A percentile compares a stretch with the other conserved stretches of the same genome.
phyloP scores from a whole-genome alignment of 2,113 vertebrate species.

The Ictalurus punctatus region DNA sequence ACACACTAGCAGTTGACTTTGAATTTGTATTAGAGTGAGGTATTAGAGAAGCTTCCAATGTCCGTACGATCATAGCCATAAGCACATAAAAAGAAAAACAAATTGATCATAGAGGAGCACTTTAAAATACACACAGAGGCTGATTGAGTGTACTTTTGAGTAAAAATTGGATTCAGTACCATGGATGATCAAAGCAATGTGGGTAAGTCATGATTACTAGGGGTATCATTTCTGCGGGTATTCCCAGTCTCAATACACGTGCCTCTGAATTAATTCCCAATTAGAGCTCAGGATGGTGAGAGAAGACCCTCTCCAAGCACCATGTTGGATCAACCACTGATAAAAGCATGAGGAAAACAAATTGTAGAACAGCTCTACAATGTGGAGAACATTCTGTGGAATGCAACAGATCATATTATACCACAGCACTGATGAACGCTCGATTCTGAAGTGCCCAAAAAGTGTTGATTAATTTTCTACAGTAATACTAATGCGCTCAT shows the following conservation, averaged over 20 bases:
- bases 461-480: neutral
- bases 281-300: neutral
- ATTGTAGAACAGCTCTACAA: neutral
- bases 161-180: slow-evolving; percentile 11
- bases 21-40: neutral
- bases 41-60: too few species aligned
- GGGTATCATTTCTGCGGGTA: slow-evolving; percentile 9
- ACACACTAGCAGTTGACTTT: neutral
- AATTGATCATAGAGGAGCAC: neutral
- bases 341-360: neutral
- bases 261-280: slow-evolving; percentile 2
- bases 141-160: neutral
- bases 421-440: neutral
- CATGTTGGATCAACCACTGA: slow-evolving; percentile 11
- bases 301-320: neutral
- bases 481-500: neutral
- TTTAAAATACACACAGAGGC: neutral
- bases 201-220: slow-evolving; percentile 35
- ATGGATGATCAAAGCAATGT: slow-evolving; percentile 42
- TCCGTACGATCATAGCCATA: neutral
- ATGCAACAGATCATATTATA: neutral
- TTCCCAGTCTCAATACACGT: neutral
- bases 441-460: neutral
- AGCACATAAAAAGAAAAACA: neutral
- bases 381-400: neutral